Percentiles rank a stretch among this genome's conserved stretches.
Conservation (phyloP, 2,797 vertebrate genomes). For the Staurois parvus region DNA sequence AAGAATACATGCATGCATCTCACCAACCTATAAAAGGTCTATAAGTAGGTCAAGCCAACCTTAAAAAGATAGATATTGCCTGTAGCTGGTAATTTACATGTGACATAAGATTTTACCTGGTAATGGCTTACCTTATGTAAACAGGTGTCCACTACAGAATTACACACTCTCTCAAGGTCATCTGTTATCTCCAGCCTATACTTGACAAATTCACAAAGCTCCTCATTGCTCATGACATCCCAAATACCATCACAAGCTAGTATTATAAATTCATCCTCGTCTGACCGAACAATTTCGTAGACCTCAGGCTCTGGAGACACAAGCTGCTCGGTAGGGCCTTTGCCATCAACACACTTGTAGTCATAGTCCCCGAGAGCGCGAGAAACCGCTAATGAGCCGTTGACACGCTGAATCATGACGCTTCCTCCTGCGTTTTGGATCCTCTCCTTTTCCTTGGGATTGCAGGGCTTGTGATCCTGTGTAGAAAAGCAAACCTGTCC, state of each 20-base stretch:
- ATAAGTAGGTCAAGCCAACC: too few species aligned
- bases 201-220: slow-evolving; percentile 95
- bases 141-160: slow-evolving; percentile 98
- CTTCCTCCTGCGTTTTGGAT: slow-evolving; percentile 99
- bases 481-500: slow-evolving; percentile 96
- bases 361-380: slow-evolving; percentile 97
- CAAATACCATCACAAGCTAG: slow-evolving; percentile 98
- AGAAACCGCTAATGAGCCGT: slow-evolving; percentile 96
- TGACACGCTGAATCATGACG: slow-evolving; percentile 98
- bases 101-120: not conserved
- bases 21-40: too few species aligned
- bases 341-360: slow-evolving; percentile 98
- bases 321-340: slow-evolving; percentile 97
- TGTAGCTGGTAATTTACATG: too few species aligned
- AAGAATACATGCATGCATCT: too few species aligned
- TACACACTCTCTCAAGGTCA: slow-evolving; percentile 97
- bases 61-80: too few species aligned
- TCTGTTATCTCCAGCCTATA: slow-evolving; percentile 93
- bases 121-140: slow-evolving; percentile 93
- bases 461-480: slow-evolving; percentile 98
- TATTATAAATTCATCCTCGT: slow-evolving; percentile 95
- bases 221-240: slow-evolving; percentile 99
- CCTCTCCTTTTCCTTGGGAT: slow-evolving; percentile 95
- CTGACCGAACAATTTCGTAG: slow-evolving; percentile 89
- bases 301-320: slow-evolving; percentile 98